Evolutionary conservation across 1,140 invertebrate genomes (phyloP).

Genomic region (Tetragnatha versicolor): DNA sequence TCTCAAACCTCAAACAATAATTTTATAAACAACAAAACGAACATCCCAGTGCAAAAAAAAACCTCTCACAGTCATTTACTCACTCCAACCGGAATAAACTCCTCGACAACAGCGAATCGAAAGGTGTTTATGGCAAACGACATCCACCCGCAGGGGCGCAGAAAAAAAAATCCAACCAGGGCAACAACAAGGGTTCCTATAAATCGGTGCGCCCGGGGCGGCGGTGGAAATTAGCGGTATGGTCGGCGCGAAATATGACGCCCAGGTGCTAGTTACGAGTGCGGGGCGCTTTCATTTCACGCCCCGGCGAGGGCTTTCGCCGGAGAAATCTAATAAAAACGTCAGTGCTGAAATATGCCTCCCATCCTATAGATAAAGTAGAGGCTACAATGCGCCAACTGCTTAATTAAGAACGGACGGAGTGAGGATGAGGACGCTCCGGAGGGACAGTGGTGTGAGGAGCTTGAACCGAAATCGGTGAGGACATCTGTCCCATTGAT

Average conservation of each 20-base stretch:
- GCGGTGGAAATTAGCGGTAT: slow-evolving; percentile 40
- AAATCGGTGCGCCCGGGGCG: not conserved
- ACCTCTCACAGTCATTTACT: too few relatives aligned
- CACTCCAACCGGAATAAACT: too few relatives aligned
- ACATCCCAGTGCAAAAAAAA: too few relatives aligned
- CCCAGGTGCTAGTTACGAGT: slow-evolving; percentile 55
- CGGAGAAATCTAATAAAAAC: slow-evolving; percentile 55
- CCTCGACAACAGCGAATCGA: too few relatives aligned
- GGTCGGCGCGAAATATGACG: slow-evolving; percentile 43
- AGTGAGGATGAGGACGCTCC: not conserved
- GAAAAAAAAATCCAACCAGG: too few relatives aligned
- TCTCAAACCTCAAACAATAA: too few relatives aligned
- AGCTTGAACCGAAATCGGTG: too few relatives aligned
- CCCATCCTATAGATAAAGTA: slow-evolving; percentile 55
- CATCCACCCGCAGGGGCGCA: too few relatives aligned
- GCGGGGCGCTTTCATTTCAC: slow-evolving; percentile 20
- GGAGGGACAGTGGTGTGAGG: slow-evolving; percentile 14
- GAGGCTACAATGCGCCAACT: slow-evolving; percentile 44
- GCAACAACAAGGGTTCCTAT: too few relatives aligned
- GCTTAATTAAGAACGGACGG: slow-evolving; percentile 56
- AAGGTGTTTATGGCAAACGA: too few relatives aligned
- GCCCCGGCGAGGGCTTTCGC: slow-evolving; percentile 23
- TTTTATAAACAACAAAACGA: too few relatives aligned
- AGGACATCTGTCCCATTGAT: too few relatives aligned
- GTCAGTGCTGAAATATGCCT: slow-evolving; percentile 56